Evolutionary conservation across 2,113 vertebrate genomes (phyloP).

Genomic region (Prunella himalayana): DNA sequence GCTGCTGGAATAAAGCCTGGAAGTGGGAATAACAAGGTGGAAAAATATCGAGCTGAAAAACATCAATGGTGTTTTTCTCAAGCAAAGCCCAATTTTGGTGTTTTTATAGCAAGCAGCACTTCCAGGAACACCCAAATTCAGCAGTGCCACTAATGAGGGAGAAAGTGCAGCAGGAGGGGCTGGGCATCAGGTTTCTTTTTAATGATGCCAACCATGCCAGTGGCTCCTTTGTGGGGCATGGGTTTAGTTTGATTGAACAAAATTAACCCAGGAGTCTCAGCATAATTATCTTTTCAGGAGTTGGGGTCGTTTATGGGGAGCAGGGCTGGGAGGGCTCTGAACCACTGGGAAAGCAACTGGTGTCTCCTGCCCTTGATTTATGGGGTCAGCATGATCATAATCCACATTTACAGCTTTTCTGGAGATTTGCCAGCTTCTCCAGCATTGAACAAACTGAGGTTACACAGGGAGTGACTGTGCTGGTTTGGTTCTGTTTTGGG

Average conservation of each 20-base stretch:
- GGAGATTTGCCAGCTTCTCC: background rate
- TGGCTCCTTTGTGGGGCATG: background rate
- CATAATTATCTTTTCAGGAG: background rate
- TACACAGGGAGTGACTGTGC: background rate
- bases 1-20: background rate
- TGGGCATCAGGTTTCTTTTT: background rate
- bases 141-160: background rate
- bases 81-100: background rate
- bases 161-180: background rate
- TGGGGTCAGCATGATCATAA: background rate
- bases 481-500: background rate
- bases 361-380: background rate
- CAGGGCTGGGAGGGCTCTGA: background rate
- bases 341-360: background rate
- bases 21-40: slow-evolving; percentile 1
- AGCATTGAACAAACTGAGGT: fast-evolving
- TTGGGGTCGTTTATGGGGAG: background rate
- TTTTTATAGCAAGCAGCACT: background rate
- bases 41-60: slow-evolving; percentile 1
- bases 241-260: background rate
- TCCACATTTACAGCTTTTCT: background rate
- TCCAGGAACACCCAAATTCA: background rate
- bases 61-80: background rate
- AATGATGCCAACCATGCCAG: background rate
- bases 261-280: background rate